Base-by-base conservation (phyloP, 1,140 invertebrate genomes). In the Procambarus virginalis region DNA sequence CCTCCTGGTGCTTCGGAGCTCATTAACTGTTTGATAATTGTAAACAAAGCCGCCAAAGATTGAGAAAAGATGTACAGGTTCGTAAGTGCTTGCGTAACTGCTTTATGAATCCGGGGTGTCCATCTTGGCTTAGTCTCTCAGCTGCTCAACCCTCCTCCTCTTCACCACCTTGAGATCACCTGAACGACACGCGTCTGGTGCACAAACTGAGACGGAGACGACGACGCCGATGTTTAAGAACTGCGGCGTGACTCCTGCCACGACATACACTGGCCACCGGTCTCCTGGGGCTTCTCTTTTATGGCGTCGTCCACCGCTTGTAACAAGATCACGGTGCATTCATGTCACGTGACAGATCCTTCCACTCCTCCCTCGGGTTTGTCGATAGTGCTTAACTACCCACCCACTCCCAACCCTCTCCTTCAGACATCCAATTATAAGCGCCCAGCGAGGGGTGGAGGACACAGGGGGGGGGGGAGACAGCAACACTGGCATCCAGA, bases 371-470 rank as follows among this genome's bases (percentile, higher is more conserved):
- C 84, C 9, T 55, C 45, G 45, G 9, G n/a, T 64, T 75, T 51
- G 60, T 73, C 82, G 70, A 84, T 73, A 84, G 82, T 73, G 82
- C 82, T 84, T 73, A 84, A 49, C 58, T n/a, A 48, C 46, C 77
- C 20, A 12, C 17, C 75, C 14, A 9, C 14, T 17, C 4, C 64
- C 64, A 8, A 68, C 64, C 51, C 51, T 4, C 12, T 12, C 51
- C 76, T 49, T 60, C 75, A 86, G 85, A 86, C 76, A 86, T 86
- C 85, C 85, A 86, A 86, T 86, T 86, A 86, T 55, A 12, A n/a
- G 51, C 1, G 14, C 34, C 34, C 34, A 34, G 34, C 34, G 73
- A 55, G 45, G 84, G 45, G 84, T 5, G 22, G 22, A 58, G 48
- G n/a, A 51, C 17, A 10, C 17, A 10, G 68, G 48, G 83, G 3